A percentile compares a stretch with the other conserved stretches of the same genome.
Evolutionary conservation across 2,113 vertebrate genomes (phyloP).

Genomic region (Sapajus apella): DNA sequence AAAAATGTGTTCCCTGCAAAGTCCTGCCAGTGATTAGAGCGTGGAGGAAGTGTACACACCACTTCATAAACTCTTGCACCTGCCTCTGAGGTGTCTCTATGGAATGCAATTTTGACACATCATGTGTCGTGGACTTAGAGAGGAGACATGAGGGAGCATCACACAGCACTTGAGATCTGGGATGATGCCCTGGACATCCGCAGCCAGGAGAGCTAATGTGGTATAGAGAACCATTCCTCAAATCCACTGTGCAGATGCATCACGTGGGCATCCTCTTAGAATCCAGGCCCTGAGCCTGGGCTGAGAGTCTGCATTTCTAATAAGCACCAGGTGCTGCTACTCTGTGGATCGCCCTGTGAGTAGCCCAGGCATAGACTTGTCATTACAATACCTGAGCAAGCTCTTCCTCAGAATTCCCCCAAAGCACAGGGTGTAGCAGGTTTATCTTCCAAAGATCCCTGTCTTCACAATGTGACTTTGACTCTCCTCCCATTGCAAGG

Average conservation of each 20-base stretch:
- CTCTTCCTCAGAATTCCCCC: not conserved
- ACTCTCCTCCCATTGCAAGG: not conserved
- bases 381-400: not conserved
- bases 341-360: not conserved
- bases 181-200: not conserved
- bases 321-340: not conserved
- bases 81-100: not conserved
- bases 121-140: not conserved
- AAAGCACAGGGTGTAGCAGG: not conserved
- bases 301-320: not conserved
- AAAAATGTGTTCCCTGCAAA: slow-evolving; percentile 3
- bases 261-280: not conserved
- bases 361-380: not conserved
- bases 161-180: not conserved
- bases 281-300: fast-evolving
- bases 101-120: not conserved
- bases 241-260: not conserved
- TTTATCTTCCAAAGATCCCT: not conserved
- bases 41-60: not conserved
- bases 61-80: not conserved
- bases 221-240: not conserved
- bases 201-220: not conserved
- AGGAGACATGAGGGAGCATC: not conserved
- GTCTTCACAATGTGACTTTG: not conserved
- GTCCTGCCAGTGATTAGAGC: not conserved